Percentiles rank a stretch among this genome's conserved stretches.
Evolutionary conservation across 2,797 vertebrate species (phyloP).

Genomic region (Anabas testudineus): DNA sequence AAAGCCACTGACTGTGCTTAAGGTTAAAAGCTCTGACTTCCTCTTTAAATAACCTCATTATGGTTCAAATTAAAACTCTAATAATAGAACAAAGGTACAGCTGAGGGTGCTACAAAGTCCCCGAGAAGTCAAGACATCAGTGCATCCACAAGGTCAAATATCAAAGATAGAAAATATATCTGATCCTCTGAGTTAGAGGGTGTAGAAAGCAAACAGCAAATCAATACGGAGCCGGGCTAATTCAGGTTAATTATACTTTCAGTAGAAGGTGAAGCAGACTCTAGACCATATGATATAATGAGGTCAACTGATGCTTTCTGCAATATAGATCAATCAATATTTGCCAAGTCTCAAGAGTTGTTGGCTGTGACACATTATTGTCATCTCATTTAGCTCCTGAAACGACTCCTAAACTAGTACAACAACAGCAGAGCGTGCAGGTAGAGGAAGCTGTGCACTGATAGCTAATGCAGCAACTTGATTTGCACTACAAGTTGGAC

Average conservation of each 20-base stretch:
- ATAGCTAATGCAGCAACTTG: not conserved
- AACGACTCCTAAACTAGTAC: not conserved
- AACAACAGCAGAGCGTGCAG: not conserved
- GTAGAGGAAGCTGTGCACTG: too few relatives aligned
- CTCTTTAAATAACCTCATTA: slow-evolving; percentile 47
- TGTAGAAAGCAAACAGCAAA: slow-evolving; percentile 21
- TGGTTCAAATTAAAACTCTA: slow-evolving; percentile 53
- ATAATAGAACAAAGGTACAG: slow-evolving; percentile 8
- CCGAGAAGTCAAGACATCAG: slow-evolving; percentile 11
- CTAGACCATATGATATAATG: slow-evolving; percentile 27
- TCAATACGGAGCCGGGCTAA: slow-evolving; percentile 51
- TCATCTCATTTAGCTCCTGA: not conserved
- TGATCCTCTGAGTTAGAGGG: slow-evolving; percentile 13
- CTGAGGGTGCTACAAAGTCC: slow-evolving; percentile 22
- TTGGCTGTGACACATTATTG: slow-evolving; percentile 12
- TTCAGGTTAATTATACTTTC: slow-evolving; percentile 47
- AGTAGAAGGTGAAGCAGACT: slow-evolving; percentile 12
- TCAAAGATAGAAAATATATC: slow-evolving; percentile 28
- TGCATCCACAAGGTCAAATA: slow-evolving; percentile 27
- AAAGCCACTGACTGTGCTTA: slow-evolving; percentile 18
- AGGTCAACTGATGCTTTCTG: slow-evolving; percentile 15
- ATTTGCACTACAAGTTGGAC: too few relatives aligned
- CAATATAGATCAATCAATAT: slow-evolving; percentile 38
- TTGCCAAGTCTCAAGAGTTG: slow-evolving; percentile 4
- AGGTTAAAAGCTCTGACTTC: slow-evolving; percentile 64